Conservation (phyloP, 2,113 vertebrate genomes). For the Sciurus niger region DNA sequence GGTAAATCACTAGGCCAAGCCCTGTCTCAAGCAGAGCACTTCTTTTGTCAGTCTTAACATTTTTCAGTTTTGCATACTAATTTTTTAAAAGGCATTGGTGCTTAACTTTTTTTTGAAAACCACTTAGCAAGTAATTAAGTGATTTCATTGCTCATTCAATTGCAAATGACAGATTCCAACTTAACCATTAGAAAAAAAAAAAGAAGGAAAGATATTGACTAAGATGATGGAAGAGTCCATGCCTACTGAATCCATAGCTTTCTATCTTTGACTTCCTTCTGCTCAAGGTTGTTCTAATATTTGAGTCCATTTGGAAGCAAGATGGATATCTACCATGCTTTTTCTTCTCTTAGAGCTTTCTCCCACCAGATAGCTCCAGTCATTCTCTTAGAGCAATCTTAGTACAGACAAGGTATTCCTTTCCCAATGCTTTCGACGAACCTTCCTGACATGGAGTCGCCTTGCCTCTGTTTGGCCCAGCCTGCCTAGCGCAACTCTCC, state of each 20-base stretch:
- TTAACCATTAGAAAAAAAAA: neutral
- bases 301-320: neutral
- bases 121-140: slow-evolving; percentile 61
- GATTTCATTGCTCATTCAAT: slow-evolving; percentile 31
- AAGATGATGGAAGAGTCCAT: neutral
- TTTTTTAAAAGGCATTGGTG: slow-evolving; percentile 17
- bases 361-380: neutral
- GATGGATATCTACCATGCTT: neutral
- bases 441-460: neutral
- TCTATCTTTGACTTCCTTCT: neutral
- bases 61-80: slow-evolving; percentile 8
- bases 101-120: slow-evolving; percentile 15
- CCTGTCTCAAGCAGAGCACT: neutral
- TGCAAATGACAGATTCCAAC: neutral
- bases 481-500: neutral
- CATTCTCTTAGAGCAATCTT: neutral
- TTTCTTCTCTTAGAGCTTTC: neutral
- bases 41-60: neutral
- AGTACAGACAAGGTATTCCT: neutral
- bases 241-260: neutral
- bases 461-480: neutral
- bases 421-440: neutral
- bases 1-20: neutral
- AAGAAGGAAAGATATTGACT: neutral
- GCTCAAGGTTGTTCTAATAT: neutral